Evolutionary conservation across 2,888 invertebrate genomes (phyloP), one percentile per base, ranked within the genome.

Genomic region (Apamea monoglypha): DNA sequence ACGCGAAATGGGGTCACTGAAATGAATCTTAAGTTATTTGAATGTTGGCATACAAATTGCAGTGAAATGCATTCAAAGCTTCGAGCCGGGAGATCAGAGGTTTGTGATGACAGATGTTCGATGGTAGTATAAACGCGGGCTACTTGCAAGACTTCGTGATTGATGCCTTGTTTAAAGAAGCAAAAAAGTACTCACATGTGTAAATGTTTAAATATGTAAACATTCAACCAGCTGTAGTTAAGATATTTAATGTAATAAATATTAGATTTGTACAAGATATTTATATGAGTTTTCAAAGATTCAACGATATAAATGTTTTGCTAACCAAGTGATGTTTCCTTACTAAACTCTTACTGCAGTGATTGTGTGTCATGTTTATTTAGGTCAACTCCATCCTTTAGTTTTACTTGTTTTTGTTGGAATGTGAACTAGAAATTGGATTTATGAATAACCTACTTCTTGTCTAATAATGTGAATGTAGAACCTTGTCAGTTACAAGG

Each of bases 51-150:
- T 50, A 72, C 69, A 69, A 53, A 79, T 78, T 83, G 84, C 81
- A 86, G 75, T 81, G 74, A 80, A 85, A 87, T 84, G 85, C 90
- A 89, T 82, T 70, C 78, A 80, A 81, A 81, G 80, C 68, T 73
- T 76, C 80, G 74, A 84, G 82, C 87, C 84, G 84, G 85, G 83
- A 87, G 88, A 85, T 87, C 87, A 85, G 84, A 86, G 86, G 78
- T 69, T 84, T 91, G 89, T 91, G 91, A 91, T 90, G 93, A 93
- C 92, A 92, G 92, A 89, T 85, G 88, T 84, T 87, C 81, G 85
- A 88, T 85, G 78, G 76, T 78, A 71, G 53, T 73, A 82, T 92
- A 91, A 92, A 93, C 91, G 91, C 73, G 61, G 72, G 79, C 81
- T 87, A 81, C 87, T 87, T 76, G 74, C 80, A 80, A 76, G 74